Evolutionary conservation across 2,113 vertebrate species (phyloP).

Genomic region (Thinocorus orbignyianus): DNA sequence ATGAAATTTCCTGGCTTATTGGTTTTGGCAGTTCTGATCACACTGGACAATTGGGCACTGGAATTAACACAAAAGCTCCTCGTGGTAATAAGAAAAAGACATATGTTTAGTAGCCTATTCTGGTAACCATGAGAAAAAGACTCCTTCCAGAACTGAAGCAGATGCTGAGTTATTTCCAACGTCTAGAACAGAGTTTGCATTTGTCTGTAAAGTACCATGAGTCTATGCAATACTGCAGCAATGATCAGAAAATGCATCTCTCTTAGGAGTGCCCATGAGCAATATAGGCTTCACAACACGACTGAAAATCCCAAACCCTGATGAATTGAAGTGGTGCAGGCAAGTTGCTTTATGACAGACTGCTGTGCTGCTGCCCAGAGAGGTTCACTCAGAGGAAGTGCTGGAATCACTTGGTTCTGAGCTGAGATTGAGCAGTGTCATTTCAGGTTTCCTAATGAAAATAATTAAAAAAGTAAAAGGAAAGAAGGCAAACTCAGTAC

Average conservation of each 20-base stretch:
- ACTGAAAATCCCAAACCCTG: neutral
- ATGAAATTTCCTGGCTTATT: conserved; percentile 58
- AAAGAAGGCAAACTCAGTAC: neutral
- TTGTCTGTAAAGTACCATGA: neutral
- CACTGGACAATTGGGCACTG: conserved; percentile 26
- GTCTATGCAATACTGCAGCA: neutral
- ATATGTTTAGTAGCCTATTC: neutral
- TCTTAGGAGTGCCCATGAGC: neutral
- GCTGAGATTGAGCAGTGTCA: neutral
- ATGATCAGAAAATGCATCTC: neutral
- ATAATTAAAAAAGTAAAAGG: neutral
- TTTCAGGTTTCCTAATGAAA: conserved; percentile 1
- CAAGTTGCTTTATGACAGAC: neutral
- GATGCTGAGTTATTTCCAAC: neutral
- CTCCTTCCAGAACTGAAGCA: neutral
- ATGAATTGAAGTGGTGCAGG: neutral
- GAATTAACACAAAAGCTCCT: conserved; percentile 23
- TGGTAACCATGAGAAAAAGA: neutral
- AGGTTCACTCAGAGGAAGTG: neutral
- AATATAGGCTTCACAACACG: neutral
- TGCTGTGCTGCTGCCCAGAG: neutral
- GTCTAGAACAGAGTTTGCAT: neutral
- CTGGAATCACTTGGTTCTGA: neutral
- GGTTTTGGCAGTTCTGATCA: conserved; percentile 29
- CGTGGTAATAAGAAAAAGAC: conserved; percentile 24